These are phyloP conservation scores for Hydrozoanthus tunicans DNA, from an alignment of 64 coral and sea anemone genomes.

Conservation along the genomic window DNA sequence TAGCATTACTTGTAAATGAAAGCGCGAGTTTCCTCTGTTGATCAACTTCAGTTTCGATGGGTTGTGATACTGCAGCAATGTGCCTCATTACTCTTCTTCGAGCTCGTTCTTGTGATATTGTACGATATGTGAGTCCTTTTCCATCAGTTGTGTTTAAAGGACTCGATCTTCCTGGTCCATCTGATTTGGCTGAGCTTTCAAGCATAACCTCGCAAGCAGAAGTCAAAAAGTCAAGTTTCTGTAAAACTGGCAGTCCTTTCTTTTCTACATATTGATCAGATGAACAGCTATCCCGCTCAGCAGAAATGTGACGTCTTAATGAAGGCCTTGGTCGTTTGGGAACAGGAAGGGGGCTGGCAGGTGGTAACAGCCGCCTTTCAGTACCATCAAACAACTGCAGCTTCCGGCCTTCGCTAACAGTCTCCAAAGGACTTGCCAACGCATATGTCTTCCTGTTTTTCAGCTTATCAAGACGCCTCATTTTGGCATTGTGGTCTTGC, in stretches of 20 bases:
- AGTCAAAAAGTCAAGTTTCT: slow-evolving; percentile 87
- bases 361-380: slow-evolving; percentile 49
- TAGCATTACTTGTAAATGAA: neutral
- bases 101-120: slow-evolving; percentile 23
- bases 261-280: neutral
- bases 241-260: slow-evolving; percentile 64
- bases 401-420: slow-evolving; percentile 78
- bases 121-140: neutral
- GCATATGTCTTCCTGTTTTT: slow-evolving; percentile 93
- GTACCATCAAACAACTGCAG: slow-evolving; percentile 83
- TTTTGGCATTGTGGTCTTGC: slow-evolving; percentile 50
- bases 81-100: slow-evolving; percentile 21
- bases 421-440: slow-evolving; percentile 85
- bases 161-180: neutral
- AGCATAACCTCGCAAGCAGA: slow-evolving; percentile 90
- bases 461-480: slow-evolving; percentile 78
- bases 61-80: slow-evolving; percentile 15
- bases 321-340: slow-evolving; percentile 51
- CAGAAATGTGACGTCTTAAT: slow-evolving; percentile 5
- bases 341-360: slow-evolving; percentile 32
- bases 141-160: neutral
- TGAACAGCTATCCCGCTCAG: neutral
- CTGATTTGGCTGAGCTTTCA: slow-evolving; percentile 38
- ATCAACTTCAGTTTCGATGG: neutral
- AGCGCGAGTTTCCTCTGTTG: neutral